A percentile compares a stretch with the other conserved stretches of the same genome.
These are phyloP conservation scores for Calonectris borealis DNA, from an alignment of 2,113 vertebrate species.

Conservation along the genomic window DNA sequence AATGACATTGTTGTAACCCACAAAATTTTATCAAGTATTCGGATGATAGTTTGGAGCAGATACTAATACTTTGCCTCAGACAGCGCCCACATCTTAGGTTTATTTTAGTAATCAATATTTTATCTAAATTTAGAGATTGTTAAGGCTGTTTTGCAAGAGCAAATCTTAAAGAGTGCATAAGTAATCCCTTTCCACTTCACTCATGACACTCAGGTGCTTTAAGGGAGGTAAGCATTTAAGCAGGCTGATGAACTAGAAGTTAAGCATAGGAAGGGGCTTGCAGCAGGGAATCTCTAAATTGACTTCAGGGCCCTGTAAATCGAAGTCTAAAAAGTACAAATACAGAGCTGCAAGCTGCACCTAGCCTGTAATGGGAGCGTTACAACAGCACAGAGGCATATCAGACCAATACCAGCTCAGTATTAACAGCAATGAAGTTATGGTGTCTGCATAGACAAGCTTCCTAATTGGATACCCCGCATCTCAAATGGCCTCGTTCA, in stretches of 20 bases:
- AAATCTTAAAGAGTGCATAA: not conserved
- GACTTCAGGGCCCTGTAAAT: not conserved
- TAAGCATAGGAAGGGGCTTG: not conserved
- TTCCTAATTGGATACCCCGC: not conserved
- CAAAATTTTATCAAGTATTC: not conserved
- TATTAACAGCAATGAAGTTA: not conserved
- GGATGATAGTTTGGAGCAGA: not conserved
- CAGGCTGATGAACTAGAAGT: not conserved
- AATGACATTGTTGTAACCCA: not conserved
- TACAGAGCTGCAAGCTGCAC: not conserved
- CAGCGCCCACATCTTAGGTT: not conserved
- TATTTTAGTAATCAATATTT: not conserved
- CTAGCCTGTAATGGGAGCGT: not conserved
- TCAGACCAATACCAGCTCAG: not conserved
- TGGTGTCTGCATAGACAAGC: not conserved
- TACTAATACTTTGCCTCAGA: not conserved
- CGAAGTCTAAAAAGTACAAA: not conserved
- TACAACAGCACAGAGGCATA: not conserved
- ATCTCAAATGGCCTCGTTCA: not conserved
- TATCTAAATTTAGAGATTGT: not conserved
- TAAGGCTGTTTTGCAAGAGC: not conserved
- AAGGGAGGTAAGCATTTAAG: not conserved
- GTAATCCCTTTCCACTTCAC: not conserved
- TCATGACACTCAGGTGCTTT: not conserved
- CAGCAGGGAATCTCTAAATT: not conserved